Base-by-base conservation (phyloP, 2,888 invertebrate species). In the Erebia epiphron region DNA sequence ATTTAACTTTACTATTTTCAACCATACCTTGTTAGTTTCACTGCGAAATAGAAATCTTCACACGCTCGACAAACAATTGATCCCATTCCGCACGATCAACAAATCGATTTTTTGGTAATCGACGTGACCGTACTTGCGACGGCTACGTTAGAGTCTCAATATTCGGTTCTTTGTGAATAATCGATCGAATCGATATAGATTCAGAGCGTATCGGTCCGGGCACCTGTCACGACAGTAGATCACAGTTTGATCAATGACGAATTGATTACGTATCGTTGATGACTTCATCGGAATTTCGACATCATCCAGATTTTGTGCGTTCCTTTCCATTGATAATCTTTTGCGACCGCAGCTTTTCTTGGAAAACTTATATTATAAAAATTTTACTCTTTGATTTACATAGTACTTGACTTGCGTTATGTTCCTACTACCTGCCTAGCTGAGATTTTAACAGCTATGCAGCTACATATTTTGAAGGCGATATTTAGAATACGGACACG, bases 141-240 rank as follows among this genome's bases (percentile, higher is more conserved):
- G 56, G 50, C 13, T 7, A 9, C 13, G 79, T 79, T 79, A 82
- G 78, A 79, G 73, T 77, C 76, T 82, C 82, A 83, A 85, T 82
- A 82, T 68, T 69, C 77, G 72, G 83, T 86, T 86, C 86, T 87
- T 91, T 88, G 86, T 87, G 85, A 85, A 88, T 89, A 90, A 90
- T 89, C 86, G 86, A 86, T 87, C 82, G 82, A 83, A 84, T 86
- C 81, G 84, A 83, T 82, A 84, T 82, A 82, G 86, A 87, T 86
- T 81, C 80, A 78, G 80, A 88, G 86, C 86, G 86, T 81, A 76
- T 78, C 82, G 79, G 75, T 78, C 79, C 81, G 79, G 78, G 84
- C 90, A 91, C 90, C 89, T 90, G 90, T 87, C 86, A 84, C 86
- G 86, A 83, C 86, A 84, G 89, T 92, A 90, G 86, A 91, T 90